These are phyloP conservation scores for Okamejei kenojei DNA, from an alignment of 2,797 vertebrate genomes.

Conservation along the genomic window DNA sequence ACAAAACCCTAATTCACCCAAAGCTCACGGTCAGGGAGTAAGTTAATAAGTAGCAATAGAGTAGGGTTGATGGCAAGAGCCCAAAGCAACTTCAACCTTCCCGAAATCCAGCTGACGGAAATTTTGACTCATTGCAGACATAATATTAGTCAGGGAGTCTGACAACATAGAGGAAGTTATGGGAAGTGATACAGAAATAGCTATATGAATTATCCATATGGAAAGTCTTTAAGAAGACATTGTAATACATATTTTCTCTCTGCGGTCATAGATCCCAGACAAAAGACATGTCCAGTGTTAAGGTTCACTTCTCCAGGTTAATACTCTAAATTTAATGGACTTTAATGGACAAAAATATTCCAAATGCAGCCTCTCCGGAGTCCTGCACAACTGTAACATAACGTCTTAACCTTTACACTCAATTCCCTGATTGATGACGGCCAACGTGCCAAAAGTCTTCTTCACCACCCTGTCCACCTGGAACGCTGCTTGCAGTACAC, in stretches of 20 bases:
- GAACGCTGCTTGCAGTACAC: no score
- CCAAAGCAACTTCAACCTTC: background rate
- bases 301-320: background rate
- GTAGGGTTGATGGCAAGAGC: background rate
- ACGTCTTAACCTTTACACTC: no score
- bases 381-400: no score
- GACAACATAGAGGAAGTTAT: background rate
- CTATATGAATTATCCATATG: background rate
- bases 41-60: background rate
- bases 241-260: background rate
- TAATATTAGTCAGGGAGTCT: background rate
- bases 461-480: no score
- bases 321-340: background rate
- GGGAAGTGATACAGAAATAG: background rate
- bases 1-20: background rate
- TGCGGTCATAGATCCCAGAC: background rate
- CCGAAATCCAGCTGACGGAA: background rate
- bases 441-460: no score
- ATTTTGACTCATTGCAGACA: background rate
- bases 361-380: no score
- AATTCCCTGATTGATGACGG: no score
- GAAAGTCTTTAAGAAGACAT: background rate
- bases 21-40: background rate
- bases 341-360: background rate
- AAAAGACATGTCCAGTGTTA: background rate